Percentiles rank a stretch among this genome's conserved stretches.
These are phyloP conservation scores for Andinoacara biseriatus DNA, from an alignment of 2,113 vertebrate genomes.

Conservation along the genomic window DNA sequence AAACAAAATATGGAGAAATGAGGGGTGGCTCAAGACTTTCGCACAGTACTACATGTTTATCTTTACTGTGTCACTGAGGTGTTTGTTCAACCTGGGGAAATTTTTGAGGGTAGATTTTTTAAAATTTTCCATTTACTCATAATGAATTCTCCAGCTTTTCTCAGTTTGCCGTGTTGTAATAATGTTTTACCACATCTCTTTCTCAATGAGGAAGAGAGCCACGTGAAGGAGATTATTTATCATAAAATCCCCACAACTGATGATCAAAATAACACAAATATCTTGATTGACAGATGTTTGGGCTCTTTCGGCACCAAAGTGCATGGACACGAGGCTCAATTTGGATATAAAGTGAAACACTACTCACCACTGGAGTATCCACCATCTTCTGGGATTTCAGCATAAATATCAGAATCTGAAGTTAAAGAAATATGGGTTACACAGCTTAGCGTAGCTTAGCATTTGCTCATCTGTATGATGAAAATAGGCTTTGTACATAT, in stretches of 20 bases:
- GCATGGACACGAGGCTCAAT: rapidly evolving
- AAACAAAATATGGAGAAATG: not conserved
- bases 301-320: not conserved
- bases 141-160: not conserved
- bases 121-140: not conserved
- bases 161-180: not conserved
- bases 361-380: conserved; percentile 47
- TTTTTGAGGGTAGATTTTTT: rapidly evolving
- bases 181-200: not conserved
- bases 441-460: not conserved
- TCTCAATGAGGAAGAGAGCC: not conserved
- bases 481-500: not conserved
- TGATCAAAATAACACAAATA: not conserved
- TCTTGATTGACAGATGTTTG: not conserved
- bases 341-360: not conserved
- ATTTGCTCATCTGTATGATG: not conserved
- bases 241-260: not conserved
- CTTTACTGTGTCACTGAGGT: too few species aligned
- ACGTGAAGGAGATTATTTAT: not conserved
- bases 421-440: not conserved
- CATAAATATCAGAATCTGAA: conserved; percentile 91
- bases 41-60: not conserved
- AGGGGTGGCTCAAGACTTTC: not conserved
- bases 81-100: rapidly evolving
- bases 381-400: conserved; percentile 84